Conservation (phyloP, 2,888 invertebrate species). For the Pterostichus madidus region DNA sequence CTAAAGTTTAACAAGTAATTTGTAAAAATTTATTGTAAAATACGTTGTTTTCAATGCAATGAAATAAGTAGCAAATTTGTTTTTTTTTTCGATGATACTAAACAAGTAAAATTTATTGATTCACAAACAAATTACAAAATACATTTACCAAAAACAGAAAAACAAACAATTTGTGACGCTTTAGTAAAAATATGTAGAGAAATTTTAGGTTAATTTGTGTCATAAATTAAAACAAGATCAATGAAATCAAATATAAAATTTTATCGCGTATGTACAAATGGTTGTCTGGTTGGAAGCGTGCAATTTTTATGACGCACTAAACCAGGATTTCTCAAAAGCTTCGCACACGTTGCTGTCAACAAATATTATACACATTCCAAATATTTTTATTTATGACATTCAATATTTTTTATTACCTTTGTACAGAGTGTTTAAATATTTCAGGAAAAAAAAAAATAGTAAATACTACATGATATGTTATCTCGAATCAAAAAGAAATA, state of each 20-base stretch:
- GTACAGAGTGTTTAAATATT: no score
- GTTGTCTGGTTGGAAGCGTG: conserved; percentile 41
- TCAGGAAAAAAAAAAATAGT: no score
- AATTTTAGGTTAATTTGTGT: conserved; percentile 58
- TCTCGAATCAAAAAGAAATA: no score
- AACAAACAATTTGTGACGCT: conserved; percentile 39
- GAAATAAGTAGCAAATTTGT: conserved; percentile 1
- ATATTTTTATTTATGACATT: no score
- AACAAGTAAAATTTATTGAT: conserved; percentile 47
- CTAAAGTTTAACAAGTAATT: no score
- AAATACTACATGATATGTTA: no score
- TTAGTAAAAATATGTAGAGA: conserved; percentile 45
- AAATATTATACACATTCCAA: background rate
- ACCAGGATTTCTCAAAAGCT: conserved; percentile 21
- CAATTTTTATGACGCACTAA: conserved; percentile 14
- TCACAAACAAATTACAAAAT: conserved; percentile 48
- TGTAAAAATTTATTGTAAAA: no score
- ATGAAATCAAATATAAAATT: conserved; percentile 64
- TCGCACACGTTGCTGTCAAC: background rate
- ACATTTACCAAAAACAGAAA: conserved; percentile 50
- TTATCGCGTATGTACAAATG: conserved; percentile 53
- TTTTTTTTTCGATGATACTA: conserved; percentile 7
- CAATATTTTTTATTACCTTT: no score
- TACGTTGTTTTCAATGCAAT: background rate
- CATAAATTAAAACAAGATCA: conserved; percentile 62